Base-by-base conservation (phyloP, 2,888 invertebrate genomes). In the Rhagium mordax region DNA sequence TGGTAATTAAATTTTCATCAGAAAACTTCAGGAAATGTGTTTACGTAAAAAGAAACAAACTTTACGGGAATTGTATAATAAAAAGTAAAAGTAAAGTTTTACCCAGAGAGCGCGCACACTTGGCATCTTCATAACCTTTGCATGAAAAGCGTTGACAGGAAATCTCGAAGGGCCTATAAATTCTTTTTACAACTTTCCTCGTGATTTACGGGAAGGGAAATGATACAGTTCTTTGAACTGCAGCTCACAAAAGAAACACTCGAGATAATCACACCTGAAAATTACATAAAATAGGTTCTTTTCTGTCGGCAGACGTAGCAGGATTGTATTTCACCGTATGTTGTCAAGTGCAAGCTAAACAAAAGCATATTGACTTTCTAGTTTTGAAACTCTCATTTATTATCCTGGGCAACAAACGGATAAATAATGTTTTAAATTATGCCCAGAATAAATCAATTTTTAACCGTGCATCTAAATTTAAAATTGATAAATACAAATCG, bases 161-260 rank as follows among this genome's bases (percentile, higher is more conserved):
- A 41, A 29, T 20, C 76, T 74, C 74, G 27, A 55, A 72, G 74
- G 76, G 61, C 65, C 66, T 48, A 72, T 76, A 76, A 74, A 76
- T 76, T 53, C 72, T 69, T 74, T 74, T 76, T 76, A 74, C 51
- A 53, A 62, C 62, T 53, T 27, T 24, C 41, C 67, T 49, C 64
- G 69, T 71, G 74, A 76, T 76, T 72, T 72, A 76, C 70, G 49
- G 72, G 48, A 27, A 60, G 55, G 65, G 70, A 57, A 72, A 75
- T 75, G 72, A 75, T 75, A 75, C 70, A 67, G 66, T 75, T 67
- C 72, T 70, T 70, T 72, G 70, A 70, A 72, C 48, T 70, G 70
- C 64, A 59, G 64, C 72, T 59, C 68, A 68, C 67, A 60, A 60
- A 74, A 76, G 67, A 60, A 61, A 10, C 18, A 6, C 13, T 27